These are phyloP conservation scores for Rhodophaea formosa DNA, from an alignment of 2,888 invertebrate genomes.

Conservation along the genomic window DNA sequence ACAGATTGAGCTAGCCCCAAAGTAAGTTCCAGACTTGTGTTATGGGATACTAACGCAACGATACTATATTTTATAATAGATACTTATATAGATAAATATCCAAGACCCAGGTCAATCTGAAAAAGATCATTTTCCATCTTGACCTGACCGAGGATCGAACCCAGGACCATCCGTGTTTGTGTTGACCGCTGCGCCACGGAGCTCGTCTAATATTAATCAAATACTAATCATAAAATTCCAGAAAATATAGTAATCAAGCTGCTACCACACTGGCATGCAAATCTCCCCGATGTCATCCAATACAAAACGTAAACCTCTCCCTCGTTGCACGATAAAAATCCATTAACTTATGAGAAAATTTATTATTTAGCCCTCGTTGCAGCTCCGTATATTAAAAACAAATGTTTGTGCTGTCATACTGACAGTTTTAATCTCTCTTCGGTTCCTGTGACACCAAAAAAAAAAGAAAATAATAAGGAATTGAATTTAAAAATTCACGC, in stretches of 20 bases:
- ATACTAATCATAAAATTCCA: too few species aligned
- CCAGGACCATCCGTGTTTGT: too few species aligned
- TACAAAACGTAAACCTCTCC: background rate
- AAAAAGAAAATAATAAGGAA: background rate
- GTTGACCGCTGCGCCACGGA: too few species aligned
- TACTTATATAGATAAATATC: too few species aligned
- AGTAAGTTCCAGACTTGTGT: too few species aligned
- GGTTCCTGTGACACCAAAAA: background rate
- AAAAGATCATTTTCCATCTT: too few species aligned
- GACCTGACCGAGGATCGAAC: too few species aligned
- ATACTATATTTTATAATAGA: too few species aligned
- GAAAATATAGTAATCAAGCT: background rate
- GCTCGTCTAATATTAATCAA: too few species aligned
- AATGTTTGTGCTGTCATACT: slow-evolving; percentile 6
- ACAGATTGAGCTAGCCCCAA: too few species aligned
- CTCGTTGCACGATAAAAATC: background rate
- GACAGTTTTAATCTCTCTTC: background rate
- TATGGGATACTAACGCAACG: too few species aligned
- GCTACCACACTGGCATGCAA: background rate
- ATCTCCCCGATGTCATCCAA: background rate
- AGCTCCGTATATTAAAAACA: slow-evolving; percentile 5
- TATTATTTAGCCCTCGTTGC: slow-evolving; percentile 8
- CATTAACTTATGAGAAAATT: slow-evolving; percentile 9
- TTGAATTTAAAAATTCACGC: background rate
- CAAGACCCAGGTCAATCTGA: too few species aligned